Base-by-base conservation (phyloP, 1,140 invertebrate genomes). In the Theocolax elegans region DNA sequence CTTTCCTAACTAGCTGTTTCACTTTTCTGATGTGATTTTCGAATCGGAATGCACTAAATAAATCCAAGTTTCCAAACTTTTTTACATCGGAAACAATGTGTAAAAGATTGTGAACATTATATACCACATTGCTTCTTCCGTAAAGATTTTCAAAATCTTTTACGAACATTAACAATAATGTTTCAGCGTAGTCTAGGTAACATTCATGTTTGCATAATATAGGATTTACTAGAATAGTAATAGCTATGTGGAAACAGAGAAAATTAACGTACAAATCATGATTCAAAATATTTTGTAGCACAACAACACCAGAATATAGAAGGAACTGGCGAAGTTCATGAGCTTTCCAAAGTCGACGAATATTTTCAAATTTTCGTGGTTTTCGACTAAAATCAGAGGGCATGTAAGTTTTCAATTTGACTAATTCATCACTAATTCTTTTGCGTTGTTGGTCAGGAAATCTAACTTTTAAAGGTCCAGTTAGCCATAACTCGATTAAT, bases 321-420 rank as follows among this genome's bases (percentile, higher is more conserved):
- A 87, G 59, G 75, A 86, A 86, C 40, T 77, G 73, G 44, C 83
- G 68, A 73, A 81, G 83, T 72, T 87, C n/a, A n/a, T 84, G 85
- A 10, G 83, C 85, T 72, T 87, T 87, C 81, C 80, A 87, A 31
- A 74, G 59, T 2, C 79, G 74, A 19, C 83, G 15, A 31, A 85
- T 78, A 12, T 42, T 29, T 12, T 85, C 49, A 17, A 67, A 31
- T 31, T 56, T 29, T 46, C 80, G 56, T 23, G 81, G 78, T 65
- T 83, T 84, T 70, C 85, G 15, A 23, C 63, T 53, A 80, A 86
- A 87, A 64, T 86, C 81, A 29, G 8, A 21, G 15, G 85, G 80
- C 29, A 79, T 73, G 13, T 1, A 62, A 8, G 13, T 29, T 48
- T 31, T 7, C n/a, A 69, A 17, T 9, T 35, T 53, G 9, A 23